These are phyloP conservation scores for Helicoverpa zea DNA, from an alignment of 1,140 invertebrate genomes.

Conservation along the genomic window DNA sequence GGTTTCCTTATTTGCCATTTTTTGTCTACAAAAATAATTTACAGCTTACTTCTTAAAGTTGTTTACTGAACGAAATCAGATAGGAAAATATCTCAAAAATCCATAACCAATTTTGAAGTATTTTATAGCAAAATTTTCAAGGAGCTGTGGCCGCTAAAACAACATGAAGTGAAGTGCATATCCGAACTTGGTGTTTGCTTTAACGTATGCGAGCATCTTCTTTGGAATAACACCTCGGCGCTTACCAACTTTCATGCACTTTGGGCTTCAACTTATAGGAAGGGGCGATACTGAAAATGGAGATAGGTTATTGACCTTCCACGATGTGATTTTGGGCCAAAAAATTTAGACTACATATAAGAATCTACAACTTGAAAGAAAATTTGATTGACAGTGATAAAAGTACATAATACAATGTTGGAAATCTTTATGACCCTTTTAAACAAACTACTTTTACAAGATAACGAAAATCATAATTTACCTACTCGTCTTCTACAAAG, in stretches of 20 bases:
- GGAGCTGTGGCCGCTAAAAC: slow-evolving; percentile 29
- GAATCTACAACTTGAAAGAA: too few relatives aligned
- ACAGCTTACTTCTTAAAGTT: too few relatives aligned
- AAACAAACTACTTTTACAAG: slow-evolving; percentile 5
- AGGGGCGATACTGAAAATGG: neutral
- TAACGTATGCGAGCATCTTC: slow-evolving; percentile 43
- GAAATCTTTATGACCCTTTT: neutral
- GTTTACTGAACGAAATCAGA: neutral
- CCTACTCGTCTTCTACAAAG: slow-evolving; percentile 1
- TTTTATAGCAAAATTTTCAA: slow-evolving; percentile 19
- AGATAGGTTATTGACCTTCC: slow-evolving; percentile 6
- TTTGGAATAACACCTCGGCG: slow-evolving; percentile 47
- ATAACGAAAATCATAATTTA: slow-evolving; percentile 12
- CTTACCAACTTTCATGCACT: slow-evolving; percentile 42
- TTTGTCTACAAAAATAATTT: too few relatives aligned
- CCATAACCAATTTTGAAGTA: slow-evolving; percentile 5
- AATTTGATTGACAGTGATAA: too few relatives aligned
- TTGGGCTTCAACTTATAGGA: slow-evolving; percentile 25
- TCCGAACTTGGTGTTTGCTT: slow-evolving; percentile 38
- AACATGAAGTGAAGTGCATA: slow-evolving; percentile 49
- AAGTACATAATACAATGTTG: too few relatives aligned
- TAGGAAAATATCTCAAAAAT: neutral
- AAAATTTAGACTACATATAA: too few relatives aligned
- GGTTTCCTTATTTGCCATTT: too few relatives aligned
- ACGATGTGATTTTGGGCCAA: neutral